phyloP scores from a whole-genome alignment of 2,113 vertebrate species.

The Myrmophylax atrothorax region DNA sequence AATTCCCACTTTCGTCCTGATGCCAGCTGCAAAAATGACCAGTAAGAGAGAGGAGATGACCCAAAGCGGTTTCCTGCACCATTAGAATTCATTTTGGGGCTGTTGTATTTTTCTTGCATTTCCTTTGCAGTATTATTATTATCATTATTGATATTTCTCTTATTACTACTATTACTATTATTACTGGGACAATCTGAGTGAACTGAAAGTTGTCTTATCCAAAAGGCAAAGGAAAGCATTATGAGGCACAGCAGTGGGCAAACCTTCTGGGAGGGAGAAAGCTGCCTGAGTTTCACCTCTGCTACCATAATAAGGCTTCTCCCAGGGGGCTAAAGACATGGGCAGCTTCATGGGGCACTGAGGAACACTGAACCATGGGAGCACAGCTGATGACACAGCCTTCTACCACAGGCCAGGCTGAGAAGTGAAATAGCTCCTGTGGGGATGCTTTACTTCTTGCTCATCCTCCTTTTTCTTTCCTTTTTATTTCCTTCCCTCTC shows the following conservation, averaged over 20 bases:
- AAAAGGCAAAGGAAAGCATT: not conserved
- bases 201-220: not conserved
- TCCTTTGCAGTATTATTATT: not conserved
- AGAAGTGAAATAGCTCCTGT: not conserved
- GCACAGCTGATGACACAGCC: not conserved
- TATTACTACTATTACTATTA: not conserved
- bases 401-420: not conserved
- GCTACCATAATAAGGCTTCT: not conserved
- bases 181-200: not conserved
- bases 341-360: not conserved
- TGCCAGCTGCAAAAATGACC: not conserved
- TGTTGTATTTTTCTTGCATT: not conserved
- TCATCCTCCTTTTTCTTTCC: not conserved
- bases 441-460: not conserved
- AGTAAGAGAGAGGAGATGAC: not conserved
- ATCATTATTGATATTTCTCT: not conserved
- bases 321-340: not conserved
- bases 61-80: not conserved
- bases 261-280: not conserved
- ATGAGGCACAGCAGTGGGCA: not conserved
- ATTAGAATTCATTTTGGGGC: not conserved
- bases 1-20: not conserved
- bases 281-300: not conserved
- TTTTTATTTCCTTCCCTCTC: not conserved
- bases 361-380: not conserved